Base-by-base conservation (phyloP, 2,888 invertebrate genomes). In the Therioaphis trifolii region DNA sequence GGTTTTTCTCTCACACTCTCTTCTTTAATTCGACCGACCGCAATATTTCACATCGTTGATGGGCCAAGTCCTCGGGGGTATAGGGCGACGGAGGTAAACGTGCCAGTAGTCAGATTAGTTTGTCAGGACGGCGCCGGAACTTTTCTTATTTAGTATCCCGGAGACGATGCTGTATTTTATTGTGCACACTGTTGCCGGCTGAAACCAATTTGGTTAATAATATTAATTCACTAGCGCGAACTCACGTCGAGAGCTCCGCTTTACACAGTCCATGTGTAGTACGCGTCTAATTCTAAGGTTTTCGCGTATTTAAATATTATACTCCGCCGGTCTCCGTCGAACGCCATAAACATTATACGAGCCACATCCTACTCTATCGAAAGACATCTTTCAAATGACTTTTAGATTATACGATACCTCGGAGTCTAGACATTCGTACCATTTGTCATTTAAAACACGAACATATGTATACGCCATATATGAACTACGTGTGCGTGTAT, bases 81-180 rank as follows among this genome's bases (percentile, higher is more conserved):
- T 61, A 61, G 15, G 46, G 11, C 69, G 58, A 71, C 46, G 58
- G 58, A 72, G 58, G 58, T 61, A 72, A 79, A 79, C 69, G 78
- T 82, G 74, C 63, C 63, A 35, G 71, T 61, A 80, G 80, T 80
- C 69, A 61, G 80, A 80, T 80, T 80, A 80, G 80, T 80, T 80
- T 80, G 71, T 72, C 69, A 61, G 80, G 46, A 43, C 71, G 72
- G 61, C 43, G 71, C 46, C 29, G 61, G 80, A 80, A 80, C 58
- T 80, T 80, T 80, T 80, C 80, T 80, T 80, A 80, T 80, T 80
- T 72, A 72, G 80, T 72, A 72, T 80, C 71, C 61, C 72, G 58
- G 71, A 72, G 71, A 71, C 80, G 61, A 66, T 52, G 77, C 72
- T 80, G 61, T 80, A 29, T 80, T 80, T 71, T 80, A 71, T 78